phyloP scores from a whole-genome alignment of 2,888 invertebrate genomes.

The Prosopocoilus inquinatus region DNA sequence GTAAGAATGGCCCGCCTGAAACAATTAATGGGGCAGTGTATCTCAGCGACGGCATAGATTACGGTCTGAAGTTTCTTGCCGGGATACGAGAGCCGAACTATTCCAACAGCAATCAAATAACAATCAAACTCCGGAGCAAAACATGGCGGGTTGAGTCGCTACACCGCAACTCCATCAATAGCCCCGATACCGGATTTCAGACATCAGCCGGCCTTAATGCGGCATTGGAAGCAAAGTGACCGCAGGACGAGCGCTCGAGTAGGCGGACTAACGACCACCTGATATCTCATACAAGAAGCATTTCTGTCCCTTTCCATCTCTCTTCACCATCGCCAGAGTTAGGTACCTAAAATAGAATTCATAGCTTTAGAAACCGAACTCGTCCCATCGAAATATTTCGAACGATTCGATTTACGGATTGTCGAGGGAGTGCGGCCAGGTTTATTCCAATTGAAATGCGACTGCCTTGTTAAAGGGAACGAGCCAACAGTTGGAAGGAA shows the following conservation, averaged over 20 bases:
- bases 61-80: slow-evolving; percentile 4
- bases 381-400: slow-evolving; percentile 24
- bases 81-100: slow-evolving; percentile 26
- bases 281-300: too few species aligned
- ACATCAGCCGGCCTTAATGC: slow-evolving; percentile 26
- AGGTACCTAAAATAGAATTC: slow-evolving; percentile 19
- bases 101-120: slow-evolving; percentile 37
- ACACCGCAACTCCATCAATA: slow-evolving; percentile 27
- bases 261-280: too few species aligned
- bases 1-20: slow-evolving; percentile 12
- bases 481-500: slow-evolving; percentile 1
- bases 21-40: slow-evolving; percentile 4
- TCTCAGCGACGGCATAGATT: slow-evolving; percentile 8
- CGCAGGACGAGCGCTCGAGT: slow-evolving; percentile 13
- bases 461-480: slow-evolving; percentile 19
- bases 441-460: slow-evolving; percentile 33
- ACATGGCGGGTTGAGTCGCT: slow-evolving; percentile 22
- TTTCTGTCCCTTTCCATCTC: too few species aligned
- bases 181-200: slow-evolving; percentile 28
- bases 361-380: slow-evolving; percentile 22
- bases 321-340: too few species aligned
- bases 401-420: slow-evolving; percentile 32
- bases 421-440: slow-evolving; percentile 32
- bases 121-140: slow-evolving; percentile 34
- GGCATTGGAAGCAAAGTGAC: slow-evolving; percentile 25